A percentile compares a stretch with the other conserved stretches of the same genome.
Evolutionary conservation across 2,888 invertebrate species (phyloP).

Genomic region (Eristalis pertinax): DNA sequence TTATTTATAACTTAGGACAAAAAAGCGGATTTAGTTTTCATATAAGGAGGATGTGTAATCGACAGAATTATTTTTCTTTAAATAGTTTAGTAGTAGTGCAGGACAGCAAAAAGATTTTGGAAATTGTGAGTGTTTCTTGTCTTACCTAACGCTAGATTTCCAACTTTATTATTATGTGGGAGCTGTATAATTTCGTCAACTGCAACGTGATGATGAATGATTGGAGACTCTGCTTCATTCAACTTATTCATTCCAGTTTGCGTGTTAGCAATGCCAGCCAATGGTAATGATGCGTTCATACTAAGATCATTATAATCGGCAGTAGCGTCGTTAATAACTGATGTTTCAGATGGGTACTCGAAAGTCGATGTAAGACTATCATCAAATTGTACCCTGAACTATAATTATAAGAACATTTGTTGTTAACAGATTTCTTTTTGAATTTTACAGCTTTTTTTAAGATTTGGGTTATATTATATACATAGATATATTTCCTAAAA

Average conservation of each 20-base stretch:
- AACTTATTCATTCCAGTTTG: neutral
- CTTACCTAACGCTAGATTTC: constrained; percentile 81
- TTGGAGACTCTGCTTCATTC: constrained; percentile 72
- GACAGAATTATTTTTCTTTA: neutral
- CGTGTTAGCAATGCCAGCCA: constrained; percentile 36
- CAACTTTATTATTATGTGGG: constrained; percentile 77
- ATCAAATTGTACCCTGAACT: constrained; percentile 95
- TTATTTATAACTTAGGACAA: neutral
- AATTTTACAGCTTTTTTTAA: neutral
- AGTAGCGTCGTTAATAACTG: constrained; percentile 86
- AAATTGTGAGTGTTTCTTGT: constrained; percentile 8
- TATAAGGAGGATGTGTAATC: neutral
- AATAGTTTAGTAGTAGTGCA: constrained; percentile 40
- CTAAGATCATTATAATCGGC: constrained; percentile 75
- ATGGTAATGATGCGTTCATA: constrained; percentile 65
- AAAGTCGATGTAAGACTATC: constrained; percentile 93
- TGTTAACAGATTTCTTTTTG: neutral
- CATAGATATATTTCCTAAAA: neutral
- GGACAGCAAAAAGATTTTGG: constrained; percentile 18
- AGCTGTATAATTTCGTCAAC: constrained; percentile 80
- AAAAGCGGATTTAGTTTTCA: neutral
- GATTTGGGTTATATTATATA: neutral
- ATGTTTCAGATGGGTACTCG: constrained; percentile 96
- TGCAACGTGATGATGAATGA: constrained; percentile 77
- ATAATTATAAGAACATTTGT: constrained; percentile 77